Evolutionary conservation across 2,888 invertebrate genomes (phyloP), one percentile per base, ranked within the genome.

Genomic region (Autographa gamma): DNA sequence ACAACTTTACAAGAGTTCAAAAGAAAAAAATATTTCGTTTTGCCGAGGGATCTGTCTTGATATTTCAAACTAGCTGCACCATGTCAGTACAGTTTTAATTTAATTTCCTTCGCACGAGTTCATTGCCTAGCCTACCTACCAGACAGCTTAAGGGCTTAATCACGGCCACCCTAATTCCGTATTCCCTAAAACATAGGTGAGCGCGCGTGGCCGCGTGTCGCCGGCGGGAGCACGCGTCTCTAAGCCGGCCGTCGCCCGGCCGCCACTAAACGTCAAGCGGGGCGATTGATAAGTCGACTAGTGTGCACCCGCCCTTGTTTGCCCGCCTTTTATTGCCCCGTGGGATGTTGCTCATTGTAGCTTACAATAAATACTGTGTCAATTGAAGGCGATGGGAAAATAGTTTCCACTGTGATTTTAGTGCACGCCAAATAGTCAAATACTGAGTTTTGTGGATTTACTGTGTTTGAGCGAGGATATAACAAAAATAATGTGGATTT

Each of bases 251-350:
- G 80, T 71, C 89, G 79, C 90, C 80, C 90, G 74, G 74, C 83
- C 89, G 89, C 92, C 93, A 92, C 92, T 92, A 92, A 93, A 93
- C 89, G 93, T 93, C 93, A 93, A 91, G 89, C 89, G 87, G 79
- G 77, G 85, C 91, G 91, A 92, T 91, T 93, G 93, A 94, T 92
- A 92, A 91, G 90, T 90, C 89, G 59, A 87, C 84, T 82, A 78
- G 85, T 85, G 76, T 78, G 78, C 85, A 70, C 84, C 85, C 83
- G 86, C 88, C 90, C 85, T 84, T 94, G 89, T 94, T 94, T 94
- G 90, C 92, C 75, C 77, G 58, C 75, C 62, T 85, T 77, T 83
- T 85, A 83, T 83, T 83, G 81, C 77, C 75, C 88, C 89, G 90
- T 89, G 92, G 91, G 90, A 89, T 91, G 92, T 90, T 82, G 80